A percentile compares a stretch with the other conserved stretches of the same genome.
These are phyloP conservation scores for Halcyon smyrnensis DNA, from an alignment of 2,797 vertebrate species.

Conservation along the genomic window DNA sequence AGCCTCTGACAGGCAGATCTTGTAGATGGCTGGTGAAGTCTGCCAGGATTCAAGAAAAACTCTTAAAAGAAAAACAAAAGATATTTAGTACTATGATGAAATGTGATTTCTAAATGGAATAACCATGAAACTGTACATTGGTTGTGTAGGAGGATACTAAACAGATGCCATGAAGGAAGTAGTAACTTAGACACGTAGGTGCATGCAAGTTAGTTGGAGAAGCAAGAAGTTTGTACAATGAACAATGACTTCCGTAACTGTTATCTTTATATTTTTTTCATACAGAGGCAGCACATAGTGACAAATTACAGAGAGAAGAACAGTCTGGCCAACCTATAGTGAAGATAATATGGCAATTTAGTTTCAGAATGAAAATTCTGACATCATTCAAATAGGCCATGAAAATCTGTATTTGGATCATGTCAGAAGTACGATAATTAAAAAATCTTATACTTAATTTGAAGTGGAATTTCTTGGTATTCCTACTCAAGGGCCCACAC, in stretches of 20 bases:
- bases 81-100: not conserved
- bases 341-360: not conserved
- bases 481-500: not conserved
- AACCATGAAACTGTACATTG: not conserved
- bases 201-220: not conserved
- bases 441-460: not conserved
- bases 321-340: not conserved
- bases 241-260: not conserved
- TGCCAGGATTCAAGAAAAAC: not conserved
- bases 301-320: not conserved
- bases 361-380: not conserved
- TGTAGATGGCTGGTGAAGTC: not conserved
- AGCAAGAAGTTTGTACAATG: not conserved
- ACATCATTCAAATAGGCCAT: not conserved
- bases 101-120: not conserved
- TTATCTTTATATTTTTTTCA: not conserved
- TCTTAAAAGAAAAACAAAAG: not conserved
- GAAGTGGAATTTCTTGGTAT: not conserved
- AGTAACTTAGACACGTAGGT: not conserved
- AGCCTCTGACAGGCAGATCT: not conserved
- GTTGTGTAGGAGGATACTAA: not conserved
- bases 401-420: not conserved
- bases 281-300: not conserved
- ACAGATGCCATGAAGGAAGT: not conserved
- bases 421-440: not conserved